Evolutionary conservation across 2,113 vertebrate genomes (phyloP).

Genomic region (Caretta caretta): DNA sequence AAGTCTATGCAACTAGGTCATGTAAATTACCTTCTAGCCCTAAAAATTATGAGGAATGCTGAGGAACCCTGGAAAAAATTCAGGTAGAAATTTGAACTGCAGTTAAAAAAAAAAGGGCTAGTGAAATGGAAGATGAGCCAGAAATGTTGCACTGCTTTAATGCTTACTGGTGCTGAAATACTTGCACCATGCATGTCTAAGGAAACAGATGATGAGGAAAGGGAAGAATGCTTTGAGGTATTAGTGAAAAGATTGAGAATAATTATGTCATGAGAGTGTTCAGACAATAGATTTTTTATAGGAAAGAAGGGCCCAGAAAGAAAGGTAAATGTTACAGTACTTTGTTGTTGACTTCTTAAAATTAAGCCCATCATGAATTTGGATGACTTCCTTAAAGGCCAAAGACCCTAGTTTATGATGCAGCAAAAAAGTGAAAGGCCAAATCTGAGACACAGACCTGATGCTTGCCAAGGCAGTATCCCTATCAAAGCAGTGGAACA

Average conservation of each 20-base stretch:
- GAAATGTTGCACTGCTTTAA: neutral
- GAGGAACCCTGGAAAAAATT: neutral
- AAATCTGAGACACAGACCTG: neutral
- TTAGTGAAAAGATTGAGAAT: neutral
- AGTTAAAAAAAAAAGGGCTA: neutral
- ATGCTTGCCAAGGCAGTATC: neutral
- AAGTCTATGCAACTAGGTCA: neutral
- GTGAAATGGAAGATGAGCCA: neutral
- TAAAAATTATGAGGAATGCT: neutral
- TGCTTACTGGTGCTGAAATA: neutral
- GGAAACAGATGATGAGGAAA: neutral
- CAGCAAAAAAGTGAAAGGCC: neutral
- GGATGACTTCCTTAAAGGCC: neutral
- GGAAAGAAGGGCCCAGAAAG: neutral
- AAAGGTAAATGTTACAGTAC: neutral
- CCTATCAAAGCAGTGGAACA: neutral
- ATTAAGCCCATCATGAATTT: neutral
- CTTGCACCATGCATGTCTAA: rapidly evolving
- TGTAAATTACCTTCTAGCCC: neutral
- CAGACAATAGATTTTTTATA: neutral
- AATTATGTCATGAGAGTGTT: neutral
- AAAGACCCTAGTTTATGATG: neutral
- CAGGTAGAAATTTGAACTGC: neutral
- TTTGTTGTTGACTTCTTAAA: neutral
- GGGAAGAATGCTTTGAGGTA: neutral